Conservation (phyloP, 1,140 invertebrate genomes). For the Spodoptera frugiperda region DNA sequence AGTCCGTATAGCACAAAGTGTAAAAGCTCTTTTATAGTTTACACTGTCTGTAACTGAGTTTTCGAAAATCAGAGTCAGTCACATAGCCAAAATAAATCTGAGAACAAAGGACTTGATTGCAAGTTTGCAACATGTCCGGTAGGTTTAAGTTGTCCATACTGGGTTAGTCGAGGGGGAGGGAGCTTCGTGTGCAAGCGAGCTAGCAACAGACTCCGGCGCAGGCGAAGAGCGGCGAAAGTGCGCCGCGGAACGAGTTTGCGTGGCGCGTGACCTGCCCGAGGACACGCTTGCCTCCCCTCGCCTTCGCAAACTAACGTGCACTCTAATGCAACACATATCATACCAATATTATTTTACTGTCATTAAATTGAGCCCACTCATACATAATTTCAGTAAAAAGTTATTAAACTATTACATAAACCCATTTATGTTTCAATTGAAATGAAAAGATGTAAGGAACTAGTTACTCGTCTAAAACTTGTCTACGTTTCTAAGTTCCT, state of each 20-base stretch:
- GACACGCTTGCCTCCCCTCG: conserved; percentile 63
- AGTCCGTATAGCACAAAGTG: too few species aligned
- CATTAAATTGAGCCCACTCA: background rate
- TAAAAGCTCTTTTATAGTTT: too few species aligned
- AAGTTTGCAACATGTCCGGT: conserved; percentile 53
- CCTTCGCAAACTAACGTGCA: conserved; percentile 45
- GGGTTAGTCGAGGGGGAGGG: conserved; percentile 55
- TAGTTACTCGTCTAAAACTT: too few species aligned
- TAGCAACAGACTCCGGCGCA: conserved; percentile 67
- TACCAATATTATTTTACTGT: conserved; percentile 25
- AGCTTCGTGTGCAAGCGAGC: conserved; percentile 64
- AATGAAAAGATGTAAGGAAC: too few species aligned
- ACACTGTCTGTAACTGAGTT: too few species aligned
- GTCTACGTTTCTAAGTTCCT: too few species aligned
- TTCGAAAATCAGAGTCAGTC: background rate
- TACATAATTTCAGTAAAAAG: background rate
- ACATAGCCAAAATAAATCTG: conserved; percentile 33
- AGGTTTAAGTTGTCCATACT: conserved; percentile 51
- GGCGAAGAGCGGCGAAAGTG: conserved; percentile 79
- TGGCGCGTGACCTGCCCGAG: conserved; percentile 81
- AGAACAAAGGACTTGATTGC: conserved; percentile 50
- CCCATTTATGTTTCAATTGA: too few species aligned
- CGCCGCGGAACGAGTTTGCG: conserved; percentile 76
- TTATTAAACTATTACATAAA: too few species aligned
- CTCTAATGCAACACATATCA: conserved; percentile 42